These are phyloP conservation scores for Globicephala melas DNA, from an alignment of 2,113 vertebrate genomes.

Conservation along the genomic window DNA sequence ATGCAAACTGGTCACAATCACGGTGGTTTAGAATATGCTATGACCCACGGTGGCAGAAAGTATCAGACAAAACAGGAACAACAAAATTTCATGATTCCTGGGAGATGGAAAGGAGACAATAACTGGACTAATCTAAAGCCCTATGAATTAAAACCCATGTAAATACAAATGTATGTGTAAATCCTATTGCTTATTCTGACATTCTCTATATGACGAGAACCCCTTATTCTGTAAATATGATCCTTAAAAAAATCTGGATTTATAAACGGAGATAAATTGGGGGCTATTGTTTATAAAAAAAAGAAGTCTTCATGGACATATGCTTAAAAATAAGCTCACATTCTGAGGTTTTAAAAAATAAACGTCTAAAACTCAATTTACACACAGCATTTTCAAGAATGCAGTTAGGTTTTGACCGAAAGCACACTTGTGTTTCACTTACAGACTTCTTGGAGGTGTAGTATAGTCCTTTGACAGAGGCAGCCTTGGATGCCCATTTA, in stretches of 20 bases:
- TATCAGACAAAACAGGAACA: background rate
- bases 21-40: background rate
- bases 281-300: background rate
- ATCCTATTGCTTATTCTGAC: background rate
- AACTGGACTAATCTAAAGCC: background rate
- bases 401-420: background rate
- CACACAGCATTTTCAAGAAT: background rate
- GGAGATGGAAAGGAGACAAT: background rate
- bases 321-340: constrained; percentile 13
- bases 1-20: background rate
- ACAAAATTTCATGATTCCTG: background rate
- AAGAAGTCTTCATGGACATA: background rate
- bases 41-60: background rate
- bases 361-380: background rate
- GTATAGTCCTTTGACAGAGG: background rate
- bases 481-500: accelerated
- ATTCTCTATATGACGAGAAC: background rate
- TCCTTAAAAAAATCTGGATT: background rate
- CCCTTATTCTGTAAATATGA: background rate
- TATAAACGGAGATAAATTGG: background rate
- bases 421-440: background rate
- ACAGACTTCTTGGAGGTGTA: background rate
- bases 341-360: background rate
- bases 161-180: background rate
- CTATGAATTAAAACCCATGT: background rate